Evolutionary conservation across 2,888 invertebrate genomes (phyloP).

Genomic region (Chrysolina oricalcia): DNA sequence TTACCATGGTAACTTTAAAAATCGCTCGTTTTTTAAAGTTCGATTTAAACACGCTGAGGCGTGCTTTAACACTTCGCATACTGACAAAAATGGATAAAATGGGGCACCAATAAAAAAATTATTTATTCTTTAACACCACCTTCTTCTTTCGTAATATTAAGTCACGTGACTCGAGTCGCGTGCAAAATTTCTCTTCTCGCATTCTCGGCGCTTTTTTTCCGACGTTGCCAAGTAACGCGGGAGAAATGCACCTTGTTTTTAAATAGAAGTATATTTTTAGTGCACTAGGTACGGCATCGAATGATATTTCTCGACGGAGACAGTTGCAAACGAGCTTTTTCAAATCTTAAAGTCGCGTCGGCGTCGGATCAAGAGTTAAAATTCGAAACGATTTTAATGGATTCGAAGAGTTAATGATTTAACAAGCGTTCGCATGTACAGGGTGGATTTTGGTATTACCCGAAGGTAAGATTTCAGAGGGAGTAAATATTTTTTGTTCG

Average conservation of each 20-base stretch:
- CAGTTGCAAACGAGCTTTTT: constrained; percentile 14
- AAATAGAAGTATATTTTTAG: constrained; percentile 68
- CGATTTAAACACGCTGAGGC: too few species aligned
- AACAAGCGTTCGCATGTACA: not conserved
- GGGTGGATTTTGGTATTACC: not conserved
- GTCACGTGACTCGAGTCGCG: constrained; percentile 20
- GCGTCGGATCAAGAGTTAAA: not conserved
- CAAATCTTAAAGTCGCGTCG: not conserved
- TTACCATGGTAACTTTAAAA: too few species aligned
- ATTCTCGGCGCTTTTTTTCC: constrained; percentile 33
- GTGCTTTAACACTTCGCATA: too few species aligned
- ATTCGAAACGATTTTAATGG: not conserved
- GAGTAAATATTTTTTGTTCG: not conserved
- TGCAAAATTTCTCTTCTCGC: constrained; percentile 49
- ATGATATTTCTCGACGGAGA: constrained; percentile 22
- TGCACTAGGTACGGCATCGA: constrained; percentile 48
- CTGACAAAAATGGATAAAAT: too few species aligned
- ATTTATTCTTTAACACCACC: too few species aligned
- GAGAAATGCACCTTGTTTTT: constrained; percentile 68
- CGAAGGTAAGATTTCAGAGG: not conserved
- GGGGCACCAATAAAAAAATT: too few species aligned
- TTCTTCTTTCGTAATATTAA: not conserved
- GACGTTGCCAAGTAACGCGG: constrained; percentile 49
- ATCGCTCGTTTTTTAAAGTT: too few species aligned
- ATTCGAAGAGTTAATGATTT: not conserved